Percentiles rank a stretch among this genome's conserved stretches.
Conservation (phyloP, 2,797 vertebrate species). For the Xiphophorus birchmanni region DNA sequence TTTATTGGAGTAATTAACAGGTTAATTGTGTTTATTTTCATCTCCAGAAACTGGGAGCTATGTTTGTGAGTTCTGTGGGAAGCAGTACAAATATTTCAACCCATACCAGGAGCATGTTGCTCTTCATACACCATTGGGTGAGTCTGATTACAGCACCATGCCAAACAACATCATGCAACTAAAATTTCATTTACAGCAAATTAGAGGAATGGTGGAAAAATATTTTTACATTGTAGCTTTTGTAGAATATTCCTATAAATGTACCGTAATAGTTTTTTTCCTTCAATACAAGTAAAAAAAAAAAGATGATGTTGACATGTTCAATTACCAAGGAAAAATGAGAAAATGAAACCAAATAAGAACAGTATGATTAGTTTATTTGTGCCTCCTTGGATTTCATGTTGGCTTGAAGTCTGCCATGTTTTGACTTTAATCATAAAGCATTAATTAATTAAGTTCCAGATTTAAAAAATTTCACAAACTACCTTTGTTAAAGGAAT, state of each 20-base stretch:
- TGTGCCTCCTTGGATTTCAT: background rate
- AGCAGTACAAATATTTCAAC: constrained; percentile 99
- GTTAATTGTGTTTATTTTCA: constrained; percentile 42
- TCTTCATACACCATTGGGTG: constrained; percentile 94
- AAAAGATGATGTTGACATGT: background rate
- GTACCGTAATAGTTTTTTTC: background rate
- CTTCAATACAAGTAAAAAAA: background rate
- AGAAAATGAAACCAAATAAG: background rate
- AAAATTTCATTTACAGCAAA: background rate
- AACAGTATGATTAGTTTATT: background rate
- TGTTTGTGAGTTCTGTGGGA: constrained; percentile 97
- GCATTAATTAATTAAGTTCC: background rate
- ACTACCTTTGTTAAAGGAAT: background rate
- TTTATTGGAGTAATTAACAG: constrained; percentile 22
- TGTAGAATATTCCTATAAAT: background rate
- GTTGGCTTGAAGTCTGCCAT: background rate
- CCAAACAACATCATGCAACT: background rate
- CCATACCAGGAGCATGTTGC: constrained; percentile 99
- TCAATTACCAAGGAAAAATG: background rate
- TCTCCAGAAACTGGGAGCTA: constrained; percentile 96
- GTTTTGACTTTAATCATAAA: background rate
- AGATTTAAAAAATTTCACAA: background rate
- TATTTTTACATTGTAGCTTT: background rate
- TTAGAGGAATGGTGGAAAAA: background rate
- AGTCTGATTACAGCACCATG: constrained; percentile 62